These are phyloP conservation scores for Whitmania pigra DNA, from an alignment of 1,140 invertebrate species.

Conservation along the genomic window DNA sequence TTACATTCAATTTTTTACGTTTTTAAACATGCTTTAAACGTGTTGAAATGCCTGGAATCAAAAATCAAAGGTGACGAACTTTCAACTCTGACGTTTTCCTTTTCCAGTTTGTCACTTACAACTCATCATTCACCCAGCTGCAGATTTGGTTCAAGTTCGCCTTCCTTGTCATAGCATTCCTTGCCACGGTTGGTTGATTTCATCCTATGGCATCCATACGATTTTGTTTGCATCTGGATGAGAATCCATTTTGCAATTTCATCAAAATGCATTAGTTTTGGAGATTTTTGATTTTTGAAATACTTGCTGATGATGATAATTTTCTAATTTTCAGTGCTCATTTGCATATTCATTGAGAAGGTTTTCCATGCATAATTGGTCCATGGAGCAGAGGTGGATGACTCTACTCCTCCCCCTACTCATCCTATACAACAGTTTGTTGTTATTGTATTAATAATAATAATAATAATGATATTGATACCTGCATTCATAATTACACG, in stretches of 20 bases:
- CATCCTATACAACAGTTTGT: slow-evolving; percentile 74
- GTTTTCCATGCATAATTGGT: slow-evolving; percentile 81
- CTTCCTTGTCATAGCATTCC: slow-evolving; percentile 73
- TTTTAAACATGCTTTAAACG: slow-evolving; percentile 55
- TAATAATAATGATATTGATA: no score
- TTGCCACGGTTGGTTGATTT: slow-evolving; percentile 62
- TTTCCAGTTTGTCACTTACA: slow-evolving; percentile 84
- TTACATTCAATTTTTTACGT: background rate
- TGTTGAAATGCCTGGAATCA: slow-evolving; percentile 78
- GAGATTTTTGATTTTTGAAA: slow-evolving; percentile 16
- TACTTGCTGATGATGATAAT: slow-evolving; percentile 10
- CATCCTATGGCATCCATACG: no score
- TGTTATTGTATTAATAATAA: background rate
- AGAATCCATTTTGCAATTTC: no score
- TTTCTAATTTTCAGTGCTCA: slow-evolving; percentile 58
- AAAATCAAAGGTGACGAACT: slow-evolving; percentile 25
- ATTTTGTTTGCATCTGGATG: no score
- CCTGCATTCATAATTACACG: no score
- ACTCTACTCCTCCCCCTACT: slow-evolving; percentile 74
- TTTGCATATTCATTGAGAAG: slow-evolving; percentile 74
- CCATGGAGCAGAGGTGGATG: slow-evolving; percentile 94
- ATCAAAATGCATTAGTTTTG: background rate
- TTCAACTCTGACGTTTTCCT: background rate
- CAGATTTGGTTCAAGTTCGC: slow-evolving; percentile 93
- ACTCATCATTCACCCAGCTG: slow-evolving; percentile 83